Base-by-base conservation (phyloP, 2,797 vertebrate genomes). In the Petrocephalus schoutedeni region DNA sequence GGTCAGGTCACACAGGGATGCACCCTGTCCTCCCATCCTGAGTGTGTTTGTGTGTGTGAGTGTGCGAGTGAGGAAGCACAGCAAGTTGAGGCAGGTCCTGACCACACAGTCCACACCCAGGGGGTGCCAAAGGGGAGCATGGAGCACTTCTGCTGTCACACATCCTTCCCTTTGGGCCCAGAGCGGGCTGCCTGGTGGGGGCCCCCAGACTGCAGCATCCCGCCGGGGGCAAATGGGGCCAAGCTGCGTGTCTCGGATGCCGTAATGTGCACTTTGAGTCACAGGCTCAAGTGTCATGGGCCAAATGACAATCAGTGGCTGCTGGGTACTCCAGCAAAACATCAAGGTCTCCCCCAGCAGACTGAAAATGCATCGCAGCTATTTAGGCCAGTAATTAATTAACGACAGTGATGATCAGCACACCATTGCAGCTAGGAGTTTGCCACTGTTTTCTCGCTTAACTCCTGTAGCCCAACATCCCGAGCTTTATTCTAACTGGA, bases 311-410 rank as follows among this genome's bases (percentile, higher is more conserved):
- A 36, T 77, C 16, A n/a, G 7, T 9, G 36, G 71, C 7, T 77
- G 71, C 71, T 16, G 10, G 0, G 71, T 49, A 36, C 8, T 45
- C 36, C 19, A 16, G 16, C 41, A 77, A 9, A 45, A 45, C 71
- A n/a, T n/a, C 71, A 41, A 41, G 71, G 71, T 45, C 67, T 10
- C 28, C 12, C 71, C 36, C 16, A 19, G 16, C 71, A 45, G 14
- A 77, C 16, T 41, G 71, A 36, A 41, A 77, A 45, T 77, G 71
- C 71, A 77, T 77, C 36, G 3, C 36, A 45, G 36, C 71, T 9
- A 77, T 77, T 77, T 77, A 49, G 71, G 71, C 36, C 71, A 77
- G 71, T 49, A 77, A 77, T 77, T 77, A 77, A 77, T 49, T 49
- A 49, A 77, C 71, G 41, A 49, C 36, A 49, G 16, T n/a, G 71